A percentile compares a stretch with the other conserved stretches of the same genome.
These are phyloP conservation scores for Machimus rusticus DNA, from an alignment of 2,888 invertebrate genomes.

Conservation along the genomic window DNA sequence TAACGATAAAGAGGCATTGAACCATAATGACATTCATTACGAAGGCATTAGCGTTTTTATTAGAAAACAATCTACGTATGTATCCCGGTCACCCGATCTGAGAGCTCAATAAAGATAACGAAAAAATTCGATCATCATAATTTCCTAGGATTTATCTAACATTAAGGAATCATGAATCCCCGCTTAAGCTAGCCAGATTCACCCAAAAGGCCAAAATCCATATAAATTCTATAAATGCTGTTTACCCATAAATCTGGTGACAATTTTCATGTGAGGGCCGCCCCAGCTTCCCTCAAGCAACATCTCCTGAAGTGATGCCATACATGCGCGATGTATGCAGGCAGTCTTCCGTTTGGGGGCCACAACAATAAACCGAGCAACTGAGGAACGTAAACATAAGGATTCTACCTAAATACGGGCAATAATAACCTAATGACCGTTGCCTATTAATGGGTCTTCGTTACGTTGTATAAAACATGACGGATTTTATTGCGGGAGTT, in stretches of 20 bases:
- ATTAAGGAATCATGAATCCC: not conserved
- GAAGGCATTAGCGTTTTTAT: not conserved
- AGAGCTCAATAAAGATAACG: not conserved
- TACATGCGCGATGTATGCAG: not conserved
- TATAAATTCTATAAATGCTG: not conserved
- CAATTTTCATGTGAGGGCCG: not conserved
- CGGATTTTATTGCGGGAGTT: not conserved
- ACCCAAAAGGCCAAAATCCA: not conserved
- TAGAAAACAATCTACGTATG: not conserved
- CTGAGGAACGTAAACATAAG: not conserved
- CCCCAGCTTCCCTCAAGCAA: not conserved
- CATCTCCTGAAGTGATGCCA: not conserved
- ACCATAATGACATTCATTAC: not conserved
- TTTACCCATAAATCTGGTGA: not conserved
- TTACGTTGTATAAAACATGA: conserved; percentile 22
- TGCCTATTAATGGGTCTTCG: conserved; percentile 20
- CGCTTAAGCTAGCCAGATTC: not conserved
- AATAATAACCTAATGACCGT: conserved; percentile 35
- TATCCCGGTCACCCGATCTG: not conserved
- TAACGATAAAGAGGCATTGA: not conserved
- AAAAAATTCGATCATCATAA: not conserved
- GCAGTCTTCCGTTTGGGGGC: not conserved
- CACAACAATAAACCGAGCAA: not conserved
- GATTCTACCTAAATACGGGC: not conserved
- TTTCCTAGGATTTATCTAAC: not conserved